Evolutionary conservation across 2,113 vertebrate species (phyloP).

Genomic region (Dissostichus mawsoni): DNA sequence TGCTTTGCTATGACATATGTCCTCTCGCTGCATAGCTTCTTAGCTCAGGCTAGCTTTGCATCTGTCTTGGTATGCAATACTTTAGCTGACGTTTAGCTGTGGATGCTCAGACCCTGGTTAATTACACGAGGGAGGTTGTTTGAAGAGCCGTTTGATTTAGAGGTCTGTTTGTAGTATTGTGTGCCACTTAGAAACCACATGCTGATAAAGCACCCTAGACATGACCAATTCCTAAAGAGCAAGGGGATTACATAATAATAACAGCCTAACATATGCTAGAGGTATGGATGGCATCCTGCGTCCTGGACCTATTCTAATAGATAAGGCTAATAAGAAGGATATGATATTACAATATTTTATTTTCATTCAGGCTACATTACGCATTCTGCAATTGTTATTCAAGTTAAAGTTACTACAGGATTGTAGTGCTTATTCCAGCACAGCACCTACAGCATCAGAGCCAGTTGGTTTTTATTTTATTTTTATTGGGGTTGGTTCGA

Average conservation of each 20-base stretch:
- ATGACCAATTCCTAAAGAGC: conserved; percentile 47
- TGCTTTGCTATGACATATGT: conserved; percentile 48
- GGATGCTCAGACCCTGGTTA: background rate
- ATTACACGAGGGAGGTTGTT: background rate
- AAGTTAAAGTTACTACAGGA: background rate
- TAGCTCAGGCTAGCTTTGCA: conserved; percentile 29
- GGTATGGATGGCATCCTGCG: conserved; percentile 35
- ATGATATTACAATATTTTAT: conserved; percentile 53
- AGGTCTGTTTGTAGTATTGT: conserved; percentile 15
- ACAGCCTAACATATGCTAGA: conserved; percentile 34
- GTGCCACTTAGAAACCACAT: conserved; percentile 49
- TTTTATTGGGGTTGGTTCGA: too few species aligned
- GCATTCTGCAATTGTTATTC: background rate
- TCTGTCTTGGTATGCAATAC: background rate
- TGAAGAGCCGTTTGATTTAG: conserved; percentile 21
- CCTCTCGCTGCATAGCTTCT: conserved; percentile 23
- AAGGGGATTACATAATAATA: conserved; percentile 63
- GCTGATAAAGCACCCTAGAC: conserved; percentile 35
- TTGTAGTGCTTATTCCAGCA: background rate
- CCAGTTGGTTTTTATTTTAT: too few species aligned
- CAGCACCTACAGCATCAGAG: background rate
- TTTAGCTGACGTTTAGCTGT: background rate
- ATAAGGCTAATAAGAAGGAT: conserved; percentile 44
- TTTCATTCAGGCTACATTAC: background rate
- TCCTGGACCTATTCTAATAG: conserved; percentile 22